phyloP scores from a whole-genome alignment of 2,113 vertebrate species.

The Cochlearius cochlearius region DNA sequence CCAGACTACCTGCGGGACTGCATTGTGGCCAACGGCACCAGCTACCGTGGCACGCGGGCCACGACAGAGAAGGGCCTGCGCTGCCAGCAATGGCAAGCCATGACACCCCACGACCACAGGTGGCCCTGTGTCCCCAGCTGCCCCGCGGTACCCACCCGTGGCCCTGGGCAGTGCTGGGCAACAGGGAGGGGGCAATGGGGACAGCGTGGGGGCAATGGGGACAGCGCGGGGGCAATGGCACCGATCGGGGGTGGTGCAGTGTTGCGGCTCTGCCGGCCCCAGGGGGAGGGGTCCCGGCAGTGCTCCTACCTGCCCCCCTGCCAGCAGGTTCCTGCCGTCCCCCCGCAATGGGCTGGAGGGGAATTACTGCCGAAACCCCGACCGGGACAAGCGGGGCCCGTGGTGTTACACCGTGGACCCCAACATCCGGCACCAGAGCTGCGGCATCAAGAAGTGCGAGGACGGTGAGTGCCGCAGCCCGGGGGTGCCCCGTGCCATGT shows the following conservation, averaged over 20 bases:
- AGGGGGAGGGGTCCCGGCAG: not conserved
- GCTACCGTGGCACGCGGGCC: constrained; percentile 84
- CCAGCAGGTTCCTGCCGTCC: constrained; percentile 83
- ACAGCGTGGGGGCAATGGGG: not conserved
- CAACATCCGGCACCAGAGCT: constrained; percentile 84
- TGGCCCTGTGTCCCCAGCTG: not conserved
- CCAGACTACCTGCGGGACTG: constrained; percentile 89
- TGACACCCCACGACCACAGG: constrained; percentile 93
- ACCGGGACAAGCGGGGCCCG: constrained; percentile 84
- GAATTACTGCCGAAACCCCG: constrained; percentile 95
- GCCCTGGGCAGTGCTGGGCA: not conserved
- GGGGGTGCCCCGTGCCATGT: rapidly evolving
- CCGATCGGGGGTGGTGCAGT: not conserved
- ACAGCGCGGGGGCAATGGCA: rapidly evolving
- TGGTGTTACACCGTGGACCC: constrained; percentile 93
- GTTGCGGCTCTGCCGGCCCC: not conserved
- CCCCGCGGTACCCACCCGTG: rapidly evolving
- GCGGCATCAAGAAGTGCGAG: constrained; percentile 88
- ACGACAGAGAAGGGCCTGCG: constrained; percentile 76
- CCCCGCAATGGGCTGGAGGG: constrained; percentile 85
- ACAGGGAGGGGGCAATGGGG: not conserved
- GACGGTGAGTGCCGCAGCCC: constrained; percentile 68
- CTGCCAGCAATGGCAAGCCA: constrained; percentile 91
- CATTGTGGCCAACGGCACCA: constrained; percentile 80
- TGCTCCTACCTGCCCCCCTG: not conserved